phyloP scores from a whole-genome alignment of 2,113 vertebrate genomes.

The Edolisoma coerulescens region DNA sequence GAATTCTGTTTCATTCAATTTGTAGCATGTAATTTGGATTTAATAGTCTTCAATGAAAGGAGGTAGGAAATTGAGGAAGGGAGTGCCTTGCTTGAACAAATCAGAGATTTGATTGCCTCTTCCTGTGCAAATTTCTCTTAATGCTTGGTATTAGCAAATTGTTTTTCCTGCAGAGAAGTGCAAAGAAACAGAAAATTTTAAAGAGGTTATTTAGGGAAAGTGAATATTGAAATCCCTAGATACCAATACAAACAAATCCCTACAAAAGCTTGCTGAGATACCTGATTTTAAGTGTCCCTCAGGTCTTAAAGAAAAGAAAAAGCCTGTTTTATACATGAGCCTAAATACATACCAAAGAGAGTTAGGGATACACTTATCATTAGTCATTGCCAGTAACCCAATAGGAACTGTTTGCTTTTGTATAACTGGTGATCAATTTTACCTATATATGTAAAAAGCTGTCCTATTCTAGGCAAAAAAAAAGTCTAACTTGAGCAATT shows the following conservation, averaged over 20 bases:
- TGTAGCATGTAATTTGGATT: background rate
- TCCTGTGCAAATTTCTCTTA: slow-evolving; percentile 3
- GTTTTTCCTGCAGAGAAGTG: background rate
- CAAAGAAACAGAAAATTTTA: background rate
- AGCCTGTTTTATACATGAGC: background rate
- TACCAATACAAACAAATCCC: too few species aligned
- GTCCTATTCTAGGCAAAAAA: background rate
- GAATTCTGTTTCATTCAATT: background rate
- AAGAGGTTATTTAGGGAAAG: background rate
- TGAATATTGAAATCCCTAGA: background rate
- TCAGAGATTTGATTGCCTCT: background rate
- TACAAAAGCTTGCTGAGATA: background rate
- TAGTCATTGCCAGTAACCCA: background rate
- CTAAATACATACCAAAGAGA: background rate
- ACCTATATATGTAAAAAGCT: background rate
- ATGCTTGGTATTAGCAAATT: background rate
- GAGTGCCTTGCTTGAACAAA: background rate
- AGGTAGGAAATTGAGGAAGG: background rate
- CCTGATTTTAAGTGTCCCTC: background rate
- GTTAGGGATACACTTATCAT: background rate
- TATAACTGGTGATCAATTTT: background rate
- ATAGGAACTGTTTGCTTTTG: background rate
- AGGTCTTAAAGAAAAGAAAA: background rate
- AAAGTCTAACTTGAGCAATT: background rate
- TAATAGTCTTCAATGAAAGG: background rate